A percentile compares a stretch with the other conserved stretches of the same genome.
These are phyloP conservation scores for Trimorus sp. DNA, from an alignment of 2,888 invertebrate genomes.

Conservation along the genomic window DNA sequence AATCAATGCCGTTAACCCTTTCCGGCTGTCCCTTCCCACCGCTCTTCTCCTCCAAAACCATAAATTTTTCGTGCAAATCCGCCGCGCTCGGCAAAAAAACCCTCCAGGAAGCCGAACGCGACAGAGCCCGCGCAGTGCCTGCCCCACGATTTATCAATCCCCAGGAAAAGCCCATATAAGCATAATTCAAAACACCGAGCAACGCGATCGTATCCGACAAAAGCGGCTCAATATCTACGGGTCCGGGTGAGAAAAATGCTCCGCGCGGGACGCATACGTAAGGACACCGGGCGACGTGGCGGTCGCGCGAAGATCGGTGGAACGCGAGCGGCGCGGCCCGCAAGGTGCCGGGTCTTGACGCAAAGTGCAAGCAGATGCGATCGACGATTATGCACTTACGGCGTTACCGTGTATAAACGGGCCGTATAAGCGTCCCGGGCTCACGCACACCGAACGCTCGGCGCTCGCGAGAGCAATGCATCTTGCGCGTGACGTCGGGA, in stretches of 20 bases:
- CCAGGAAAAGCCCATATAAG: conserved; percentile 18
- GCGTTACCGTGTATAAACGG: conserved; percentile 79
- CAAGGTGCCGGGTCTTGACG: conserved; percentile 79
- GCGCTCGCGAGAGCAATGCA: conserved; percentile 78
- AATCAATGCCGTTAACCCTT: too few relatives aligned
- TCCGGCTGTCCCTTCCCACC: too few relatives aligned
- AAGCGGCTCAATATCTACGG: conserved; percentile 38
- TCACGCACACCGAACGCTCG: conserved; percentile 59
- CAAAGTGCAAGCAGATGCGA: conserved; percentile 81
- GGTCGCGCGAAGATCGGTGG: conserved; percentile 66
- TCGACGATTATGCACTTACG: conserved; percentile 81
- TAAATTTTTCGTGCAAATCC: too few relatives aligned
- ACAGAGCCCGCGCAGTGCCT: not conserved
- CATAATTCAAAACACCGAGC: conserved; percentile 40
- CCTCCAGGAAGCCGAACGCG: too few relatives aligned
- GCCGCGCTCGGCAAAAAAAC: too few relatives aligned
- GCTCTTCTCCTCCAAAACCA: too few relatives aligned
- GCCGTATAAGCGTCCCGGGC: conserved; percentile 70
- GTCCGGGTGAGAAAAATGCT: conserved; percentile 41
- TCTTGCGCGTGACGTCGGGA: conserved; percentile 80
- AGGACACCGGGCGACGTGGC: conserved; percentile 61
- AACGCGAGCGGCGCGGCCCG: conserved; percentile 72
- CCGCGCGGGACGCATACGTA: conserved; percentile 56
- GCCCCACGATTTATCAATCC: conserved; percentile 16
- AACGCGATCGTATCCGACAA: conserved; percentile 42